Base-by-base conservation (phyloP, 2,113 vertebrate species). In the Psettodes erumei region DNA sequence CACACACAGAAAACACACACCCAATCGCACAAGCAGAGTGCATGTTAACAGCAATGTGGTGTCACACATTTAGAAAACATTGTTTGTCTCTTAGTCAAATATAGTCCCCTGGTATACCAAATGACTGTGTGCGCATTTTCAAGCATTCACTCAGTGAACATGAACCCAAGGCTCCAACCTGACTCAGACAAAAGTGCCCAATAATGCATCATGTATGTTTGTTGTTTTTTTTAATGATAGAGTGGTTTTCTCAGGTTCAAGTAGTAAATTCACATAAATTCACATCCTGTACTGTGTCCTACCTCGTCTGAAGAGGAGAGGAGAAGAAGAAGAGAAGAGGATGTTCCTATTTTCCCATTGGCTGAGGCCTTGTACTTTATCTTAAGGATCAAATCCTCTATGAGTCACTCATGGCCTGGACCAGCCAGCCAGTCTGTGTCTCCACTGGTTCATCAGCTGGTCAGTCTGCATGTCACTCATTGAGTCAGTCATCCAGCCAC, bases 31-130 rank as follows among this genome's bases (percentile, higher is more conserved):
- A n/a, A n/a, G n/a, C 8, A 42, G 30, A 55, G 19, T 62, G 54
- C 63, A 62, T 60, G 68, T 45, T 79, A 81, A 69, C 79, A 76
- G 59, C 58, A 47, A 50, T 79, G 56, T 69, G 45, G 63, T 67
- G 63, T 82, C 59, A 56, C n/a, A 27, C 48, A 68, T 70, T 83
- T 83, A 61, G 63, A 73, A 86, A 86, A 83, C 71, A 81, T 10
- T 71, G 75, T 82, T 77, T 75, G 79, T 72, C 65, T 77, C 47
- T 77, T 43, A 78, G 60, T 74, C 54, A 61, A 85, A 33, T 77
- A 27, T 28, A 75, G 69, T 82, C 65, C 72, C 72, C 62, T 56
- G 51, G n/a, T 78, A 47, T 56, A 45, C 45, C 55, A 53, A 75
- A 84, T 53, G 33, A 79, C 27, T 80, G 56, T 73, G 32, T 19